These are phyloP conservation scores for Archips xylosteana DNA, from an alignment of 2,888 invertebrate species.

Conservation along the genomic window DNA sequence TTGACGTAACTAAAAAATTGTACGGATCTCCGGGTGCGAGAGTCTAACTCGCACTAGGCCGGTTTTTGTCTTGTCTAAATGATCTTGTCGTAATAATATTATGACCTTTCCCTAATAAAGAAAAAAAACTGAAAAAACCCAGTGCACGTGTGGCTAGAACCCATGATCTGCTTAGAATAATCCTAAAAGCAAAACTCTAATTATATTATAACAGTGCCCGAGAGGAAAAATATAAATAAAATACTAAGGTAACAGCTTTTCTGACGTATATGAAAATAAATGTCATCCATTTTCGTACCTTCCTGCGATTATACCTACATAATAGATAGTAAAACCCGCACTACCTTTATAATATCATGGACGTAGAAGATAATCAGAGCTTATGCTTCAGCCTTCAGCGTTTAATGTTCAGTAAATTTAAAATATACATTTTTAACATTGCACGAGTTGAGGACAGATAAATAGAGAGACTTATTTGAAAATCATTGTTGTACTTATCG, in stretches of 20 bases:
- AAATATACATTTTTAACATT: too few relatives aligned
- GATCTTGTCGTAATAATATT: too few relatives aligned
- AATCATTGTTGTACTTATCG: too few relatives aligned
- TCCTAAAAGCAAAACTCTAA: slow-evolving; percentile 5
- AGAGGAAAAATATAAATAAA: slow-evolving; percentile 39
- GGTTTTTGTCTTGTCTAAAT: too few relatives aligned
- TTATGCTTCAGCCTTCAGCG: not conserved
- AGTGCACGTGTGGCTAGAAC: not conserved
- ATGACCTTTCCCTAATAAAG: too few relatives aligned
- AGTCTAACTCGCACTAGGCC: too few relatives aligned
- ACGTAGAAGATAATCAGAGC: not conserved
- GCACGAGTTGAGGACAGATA: too few relatives aligned
- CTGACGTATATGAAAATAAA: slow-evolving; percentile 51
- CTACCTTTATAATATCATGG: slow-evolving; percentile 18
- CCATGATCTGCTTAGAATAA: not conserved
- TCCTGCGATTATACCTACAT: slow-evolving; percentile 22
- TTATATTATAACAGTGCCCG: slow-evolving; percentile 16
- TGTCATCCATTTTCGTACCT: slow-evolving; percentile 46
- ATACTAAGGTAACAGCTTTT: slow-evolving; percentile 49
- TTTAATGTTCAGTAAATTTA: too few relatives aligned
- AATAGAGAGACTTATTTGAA: too few relatives aligned
- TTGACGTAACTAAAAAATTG: too few relatives aligned
- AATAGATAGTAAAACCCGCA: slow-evolving; percentile 39
- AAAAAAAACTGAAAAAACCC: not conserved
- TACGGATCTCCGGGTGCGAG: too few relatives aligned